Conservation (phyloP, 2,797 vertebrate genomes). For the Sciaenops ocellatus region DNA sequence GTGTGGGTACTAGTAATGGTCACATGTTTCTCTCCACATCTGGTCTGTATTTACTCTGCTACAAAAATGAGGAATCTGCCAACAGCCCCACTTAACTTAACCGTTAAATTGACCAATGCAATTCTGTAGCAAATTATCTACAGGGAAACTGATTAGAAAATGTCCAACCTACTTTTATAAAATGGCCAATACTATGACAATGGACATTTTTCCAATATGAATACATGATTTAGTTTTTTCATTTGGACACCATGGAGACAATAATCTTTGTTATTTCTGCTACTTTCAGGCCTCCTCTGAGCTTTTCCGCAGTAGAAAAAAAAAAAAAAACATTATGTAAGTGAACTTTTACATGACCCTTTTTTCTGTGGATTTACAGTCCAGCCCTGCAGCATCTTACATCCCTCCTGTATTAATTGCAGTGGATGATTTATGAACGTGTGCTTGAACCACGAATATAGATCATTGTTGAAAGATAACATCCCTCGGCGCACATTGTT, state of each 20-base stretch:
- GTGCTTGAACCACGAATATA: background rate
- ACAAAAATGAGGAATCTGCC: constrained; percentile 30
- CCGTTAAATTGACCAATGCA: background rate
- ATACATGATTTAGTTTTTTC: background rate
- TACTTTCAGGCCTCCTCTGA: background rate
- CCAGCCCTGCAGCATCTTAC: background rate
- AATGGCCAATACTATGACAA: background rate
- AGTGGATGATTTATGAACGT: background rate
- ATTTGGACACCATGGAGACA: background rate
- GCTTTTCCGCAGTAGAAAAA: background rate
- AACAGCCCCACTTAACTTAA: background rate
- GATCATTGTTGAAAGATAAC: background rate
- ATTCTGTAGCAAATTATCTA: constrained; percentile 12
- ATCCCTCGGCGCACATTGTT: background rate
- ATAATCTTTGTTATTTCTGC: background rate
- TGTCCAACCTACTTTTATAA: background rate
- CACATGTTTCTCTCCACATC: constrained; percentile 63
- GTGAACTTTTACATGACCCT: background rate
- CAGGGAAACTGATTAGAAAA: background rate
- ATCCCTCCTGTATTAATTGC: background rate
- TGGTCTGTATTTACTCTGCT: constrained; percentile 56
- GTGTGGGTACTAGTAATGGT: constrained; percentile 54
- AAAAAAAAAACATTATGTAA: background rate
- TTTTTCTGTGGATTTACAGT: background rate
- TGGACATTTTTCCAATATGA: too few relatives aligned